Evolutionary conservation across 2,113 vertebrate species (phyloP).

Genomic region (Mus spicilegus): DNA sequence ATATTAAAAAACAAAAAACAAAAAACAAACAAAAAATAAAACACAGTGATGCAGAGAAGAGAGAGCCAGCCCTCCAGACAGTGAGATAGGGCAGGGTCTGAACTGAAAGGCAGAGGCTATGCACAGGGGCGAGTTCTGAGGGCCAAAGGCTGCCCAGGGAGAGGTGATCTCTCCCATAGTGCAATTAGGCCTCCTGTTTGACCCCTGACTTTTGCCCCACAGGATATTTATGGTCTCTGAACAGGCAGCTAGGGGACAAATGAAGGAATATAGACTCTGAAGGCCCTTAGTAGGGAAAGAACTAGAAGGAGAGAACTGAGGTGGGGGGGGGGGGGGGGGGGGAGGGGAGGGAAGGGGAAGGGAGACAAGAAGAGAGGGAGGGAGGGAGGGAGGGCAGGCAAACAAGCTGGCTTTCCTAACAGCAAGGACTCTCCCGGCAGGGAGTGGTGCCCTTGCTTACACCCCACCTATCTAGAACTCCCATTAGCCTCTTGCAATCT

Average conservation of each 20-base stretch:
- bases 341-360: fast-evolving
- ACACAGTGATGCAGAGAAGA: not conserved
- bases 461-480: not conserved
- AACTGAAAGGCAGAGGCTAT: not conserved
- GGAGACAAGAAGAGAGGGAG: fast-evolving
- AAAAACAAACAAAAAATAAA: no score
- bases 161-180: conserved; percentile 62
- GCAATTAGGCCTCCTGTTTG: conserved; percentile 74
- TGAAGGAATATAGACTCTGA: not conserved
- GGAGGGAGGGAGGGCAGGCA: no score
- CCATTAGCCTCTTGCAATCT: conserved; percentile 40
- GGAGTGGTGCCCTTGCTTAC: not conserved
- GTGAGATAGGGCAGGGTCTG: not conserved
- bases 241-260: conserved; percentile 13
- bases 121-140: not conserved
- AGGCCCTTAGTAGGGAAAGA: not conserved
- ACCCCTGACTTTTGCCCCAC: conserved; percentile 65
- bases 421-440: not conserved
- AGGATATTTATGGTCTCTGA: conserved; percentile 72
- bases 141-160: conserved; percentile 56
- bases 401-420: no score
- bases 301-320: fast-evolving
- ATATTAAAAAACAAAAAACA: not conserved
- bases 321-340: no score
- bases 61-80: not conserved